phyloP scores from a whole-genome alignment of 2,888 invertebrate genomes.

The Bellardia pandia region DNA sequence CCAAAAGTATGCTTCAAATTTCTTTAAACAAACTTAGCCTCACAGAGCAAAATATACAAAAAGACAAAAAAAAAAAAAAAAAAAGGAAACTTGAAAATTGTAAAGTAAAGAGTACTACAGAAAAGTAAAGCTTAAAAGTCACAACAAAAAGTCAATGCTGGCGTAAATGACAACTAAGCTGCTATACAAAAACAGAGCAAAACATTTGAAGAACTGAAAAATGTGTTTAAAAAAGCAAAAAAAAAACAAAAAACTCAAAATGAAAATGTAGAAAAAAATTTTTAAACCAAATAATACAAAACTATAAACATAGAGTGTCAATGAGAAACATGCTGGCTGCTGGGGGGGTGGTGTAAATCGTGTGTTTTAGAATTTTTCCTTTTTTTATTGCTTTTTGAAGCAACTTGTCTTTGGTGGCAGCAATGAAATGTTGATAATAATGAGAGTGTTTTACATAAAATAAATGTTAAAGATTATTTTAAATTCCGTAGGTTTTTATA shows the following conservation, averaged over 20 bases:
- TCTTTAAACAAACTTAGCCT: conserved; percentile 44
- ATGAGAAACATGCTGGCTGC: conserved; percentile 62
- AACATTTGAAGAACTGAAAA: conserved; percentile 23
- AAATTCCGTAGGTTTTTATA: too few species aligned
- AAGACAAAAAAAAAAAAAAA: not conserved
- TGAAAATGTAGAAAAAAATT: not conserved
- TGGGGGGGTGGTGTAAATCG: not conserved
- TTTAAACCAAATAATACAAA: conserved; percentile 39
- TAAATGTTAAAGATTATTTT: conserved; percentile 1
- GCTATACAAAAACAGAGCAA: conserved; percentile 36
- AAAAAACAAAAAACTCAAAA: conserved; percentile 46
- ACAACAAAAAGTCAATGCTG: conserved; percentile 69
- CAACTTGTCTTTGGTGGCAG: not conserved
- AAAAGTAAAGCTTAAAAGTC: conserved; percentile 68
- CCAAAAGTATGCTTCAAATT: conserved; percentile 59
- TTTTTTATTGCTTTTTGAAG: conserved; percentile 12
- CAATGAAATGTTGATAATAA: not conserved
- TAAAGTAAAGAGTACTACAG: conserved; percentile 44
- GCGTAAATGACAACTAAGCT: conserved; percentile 66
- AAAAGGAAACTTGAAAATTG: conserved; percentile 30
- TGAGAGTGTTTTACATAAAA: conserved; percentile 30
- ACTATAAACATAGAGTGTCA: conserved; percentile 54
- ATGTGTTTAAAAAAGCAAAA: conserved; percentile 39
- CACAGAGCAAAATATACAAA: not conserved
- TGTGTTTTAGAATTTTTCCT: conserved; percentile 16